A percentile compares a stretch with the other conserved stretches of the same genome.
Evolutionary conservation across 2,888 invertebrate genomes (phyloP).

Genomic region (Lapara coniferarum): DNA sequence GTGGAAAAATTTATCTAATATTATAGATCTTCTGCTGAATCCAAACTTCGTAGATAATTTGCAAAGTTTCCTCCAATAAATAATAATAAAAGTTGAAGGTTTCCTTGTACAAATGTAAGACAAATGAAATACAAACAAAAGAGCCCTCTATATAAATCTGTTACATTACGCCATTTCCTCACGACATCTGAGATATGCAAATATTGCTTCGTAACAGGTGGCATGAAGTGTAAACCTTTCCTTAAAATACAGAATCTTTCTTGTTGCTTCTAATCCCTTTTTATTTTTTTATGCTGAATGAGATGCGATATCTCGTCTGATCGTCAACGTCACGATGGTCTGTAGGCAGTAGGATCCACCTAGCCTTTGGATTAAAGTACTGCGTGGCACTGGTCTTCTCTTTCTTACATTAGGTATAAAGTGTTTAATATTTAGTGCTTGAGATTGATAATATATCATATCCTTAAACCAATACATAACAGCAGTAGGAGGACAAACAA

Average conservation of each 20-base stretch:
- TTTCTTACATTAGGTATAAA: no score
- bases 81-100: slow-evolving; percentile 19
- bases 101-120: slow-evolving; percentile 20
- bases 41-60: neutral
- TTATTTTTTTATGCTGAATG: no score
- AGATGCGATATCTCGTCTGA: no score
- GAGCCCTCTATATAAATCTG: slow-evolving; percentile 38
- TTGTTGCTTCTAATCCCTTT: neutral
- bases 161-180: slow-evolving; percentile 28
- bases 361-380: no score
- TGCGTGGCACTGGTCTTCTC: no score
- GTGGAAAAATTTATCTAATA: neutral
- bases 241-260: no score
- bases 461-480: no score
- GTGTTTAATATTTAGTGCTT: no score
- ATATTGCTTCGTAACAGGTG: slow-evolving; percentile 32
- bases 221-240: slow-evolving; percentile 28
- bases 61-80: slow-evolving; percentile 28
- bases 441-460: no score
- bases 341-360: no score
- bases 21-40: neutral
- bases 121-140: slow-evolving; percentile 45
- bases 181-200: slow-evolving; percentile 32
- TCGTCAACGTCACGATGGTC: no score
- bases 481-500: no score